Evolutionary conservation across 2,113 vertebrate species (phyloP), one percentile per base, ranked within the genome.

Genomic region (Jaculus jaculus): DNA sequence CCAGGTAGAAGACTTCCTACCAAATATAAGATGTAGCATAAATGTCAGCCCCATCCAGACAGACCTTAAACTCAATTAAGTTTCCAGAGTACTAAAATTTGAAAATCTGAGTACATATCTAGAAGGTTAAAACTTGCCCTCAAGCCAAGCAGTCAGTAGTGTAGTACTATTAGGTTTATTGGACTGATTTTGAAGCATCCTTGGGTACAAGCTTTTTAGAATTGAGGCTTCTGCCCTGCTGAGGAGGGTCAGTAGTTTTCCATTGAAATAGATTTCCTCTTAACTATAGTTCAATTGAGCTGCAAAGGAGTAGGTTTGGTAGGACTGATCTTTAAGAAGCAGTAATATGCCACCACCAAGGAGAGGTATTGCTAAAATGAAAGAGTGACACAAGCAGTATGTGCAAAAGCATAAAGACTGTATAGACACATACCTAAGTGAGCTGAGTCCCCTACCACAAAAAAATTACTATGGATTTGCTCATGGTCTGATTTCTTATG

Each of bases 11-110:
- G 87, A 89, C 86, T 90, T 93, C 21, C 65, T 87, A 72, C 37
- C 79, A 88, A 68, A 60, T 83, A 74, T 26, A 71, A 58, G 61
- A 34, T 75, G 69, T 54, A 87, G 39, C 78, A 88, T 60, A 89
- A 82, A 89, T 90, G 54, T 23, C 61, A 84, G 72, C 63, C 17
- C 23, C n/a, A 26, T 61, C 18, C 4, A 87, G 68, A 83, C 89
- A 71, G 39, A 84, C 72, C 82, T 90, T 88, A 63, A 95, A 65
- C 37, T 86, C 77, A 94, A 26, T 96, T 95, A 92, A 95, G 79
- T 96, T 96, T 95, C 69, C 79, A 92, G 72, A 92, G 42, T 83
- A 91, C 71, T 68, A 2, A 26, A 78, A 82, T 92, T 83, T 92
- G 68, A 89, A 93, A 96, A 66, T 91, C 84, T 89, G 87, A 91